Conservation (phyloP, 2,888 invertebrate species). For the Macrosoma leucophasiata region DNA sequence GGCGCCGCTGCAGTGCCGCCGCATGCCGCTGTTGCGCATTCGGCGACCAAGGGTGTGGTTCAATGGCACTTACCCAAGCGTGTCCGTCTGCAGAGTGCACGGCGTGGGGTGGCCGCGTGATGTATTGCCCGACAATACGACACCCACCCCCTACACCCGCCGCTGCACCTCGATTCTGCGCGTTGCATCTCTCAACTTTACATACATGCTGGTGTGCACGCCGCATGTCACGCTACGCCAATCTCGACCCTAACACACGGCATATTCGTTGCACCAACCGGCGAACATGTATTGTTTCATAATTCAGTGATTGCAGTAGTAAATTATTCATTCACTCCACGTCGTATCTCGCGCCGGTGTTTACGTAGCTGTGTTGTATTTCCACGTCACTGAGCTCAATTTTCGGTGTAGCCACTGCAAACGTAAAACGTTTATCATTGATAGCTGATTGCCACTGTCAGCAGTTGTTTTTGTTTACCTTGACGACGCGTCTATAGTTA, state of each 20-base stretch:
- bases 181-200: constrained; percentile 34
- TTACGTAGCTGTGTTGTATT: constrained; percentile 6
- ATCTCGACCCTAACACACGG: constrained; percentile 20
- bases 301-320: constrained; percentile 14
- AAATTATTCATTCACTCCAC: constrained; percentile 11
- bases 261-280: constrained; percentile 6
- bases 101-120: constrained; percentile 38
- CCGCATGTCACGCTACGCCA: too few relatives aligned
- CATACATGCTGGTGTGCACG: constrained; percentile 19
- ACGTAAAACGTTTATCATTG: too few relatives aligned
- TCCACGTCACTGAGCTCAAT: constrained; percentile 3
- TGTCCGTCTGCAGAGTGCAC: constrained; percentile 24
- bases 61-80: constrained; percentile 36
- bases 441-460: too few relatives aligned
- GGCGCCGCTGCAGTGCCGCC: constrained; percentile 11
- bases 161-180: constrained; percentile 43
- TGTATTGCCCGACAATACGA: constrained; percentile 30
- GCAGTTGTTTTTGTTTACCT: too few relatives aligned
- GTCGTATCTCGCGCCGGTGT: constrained; percentile 6
- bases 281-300: constrained; percentile 10
- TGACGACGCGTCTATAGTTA: too few relatives aligned
- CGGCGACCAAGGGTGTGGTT: constrained; percentile 44
- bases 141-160: constrained; percentile 26
- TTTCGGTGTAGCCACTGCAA: not conserved
- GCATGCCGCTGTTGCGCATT: constrained; percentile 28